Base-by-base conservation (phyloP, 2,113 vertebrate genomes). In the Pongo pygmaeus region DNA sequence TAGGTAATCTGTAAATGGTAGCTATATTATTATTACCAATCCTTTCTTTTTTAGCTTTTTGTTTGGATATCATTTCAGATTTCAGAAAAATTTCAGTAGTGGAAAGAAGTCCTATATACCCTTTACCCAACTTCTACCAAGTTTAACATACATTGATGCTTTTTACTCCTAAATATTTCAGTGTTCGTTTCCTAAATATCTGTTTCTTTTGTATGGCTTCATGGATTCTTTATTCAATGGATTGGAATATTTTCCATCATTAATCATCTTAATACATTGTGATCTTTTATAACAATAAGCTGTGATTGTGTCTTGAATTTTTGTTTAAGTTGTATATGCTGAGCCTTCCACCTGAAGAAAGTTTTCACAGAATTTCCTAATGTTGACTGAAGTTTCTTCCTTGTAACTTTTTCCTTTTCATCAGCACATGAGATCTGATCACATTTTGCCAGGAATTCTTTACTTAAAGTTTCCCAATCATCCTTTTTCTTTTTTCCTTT, bases 151-250 rank as follows among this genome's bases (percentile, higher is more conserved):
- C 2, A 13, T 64, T 87, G 40, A 61, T 79, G 25, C n/a, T 64
- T 17, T 95, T 95, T 52, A 74, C 32, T 55, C 57, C 93, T 96
- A 43, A 95, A 59, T 91, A 79, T 95, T 96, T 95, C 59, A 87
- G 8, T 57, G 17, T 84, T 97, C 35, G 75, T 89, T 89, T 77
- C 16, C 27, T 89, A 92, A 84, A 48, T 96, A 52, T 80, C 77
- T 92, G 43, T 48, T 48, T 48, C 17, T 87, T 38, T 90, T 61
- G 75, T 88, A 74, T 9, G 78, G 27, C 40, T 40, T 85, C 12
- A 12, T 87, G 9, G 30, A 79, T 86, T 89, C 67, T 89, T 93
- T 89, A 83, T 74, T 94, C 38, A 55, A 11, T 80, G 40, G 46
- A 12, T 92, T 96, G 35, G 84, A 84, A 83, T 78, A 46, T 88